Evolutionary conservation across 2,888 invertebrate genomes (phyloP), one percentile per base, ranked within the genome.

Genomic region (Ormyrus pomaceus): DNA sequence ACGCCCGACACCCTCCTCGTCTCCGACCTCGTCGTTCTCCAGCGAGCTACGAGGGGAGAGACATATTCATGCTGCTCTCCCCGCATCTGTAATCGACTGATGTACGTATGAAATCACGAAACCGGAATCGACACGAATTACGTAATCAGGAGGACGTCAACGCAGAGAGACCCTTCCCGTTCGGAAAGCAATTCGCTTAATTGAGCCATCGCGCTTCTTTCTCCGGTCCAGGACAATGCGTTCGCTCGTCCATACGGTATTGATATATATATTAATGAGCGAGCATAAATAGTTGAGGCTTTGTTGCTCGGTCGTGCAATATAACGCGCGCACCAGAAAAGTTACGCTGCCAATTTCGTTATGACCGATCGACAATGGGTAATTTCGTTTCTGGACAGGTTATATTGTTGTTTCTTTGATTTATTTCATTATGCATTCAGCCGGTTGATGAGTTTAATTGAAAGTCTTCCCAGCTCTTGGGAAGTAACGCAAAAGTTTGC

Each of bases 41-140:
- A 34, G 55, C 51, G 46, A 46, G 19, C 19, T 45, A 53, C 9
- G 9, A 50, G 46, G 66, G 65, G 71, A 45, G 55, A 73, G 72
- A 61, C 68, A 78, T 73, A 78, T 78, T 73, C 9, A 58, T 10
- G 45, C 46, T 7, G 50, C 50, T 10, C 11, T 10, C 45, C 71
- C 58, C 70, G 48, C 65, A 55, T 62, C 66, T 59, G 58, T 64
- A 64, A 79, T 79, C 73, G 73, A 62, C 66, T 59, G 65, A 8
- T 19, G 9, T 45, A 34, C 45, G 19, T 53, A 11, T 34, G 68
- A 34, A 79, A 65, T 75, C 74, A 79, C 51, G 13, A 69, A 74
- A 70, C 11, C 70, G 74, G 75, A 79, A 79, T 79, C 59, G 75
- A 79, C 65, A 19, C 65, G 75, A 79, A 79, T 79, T 75, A 75